Evolutionary conservation across 2,888 invertebrate genomes (phyloP), one percentile per base, ranked within the genome.

Genomic region (Drosophila peninsularis): DNA sequence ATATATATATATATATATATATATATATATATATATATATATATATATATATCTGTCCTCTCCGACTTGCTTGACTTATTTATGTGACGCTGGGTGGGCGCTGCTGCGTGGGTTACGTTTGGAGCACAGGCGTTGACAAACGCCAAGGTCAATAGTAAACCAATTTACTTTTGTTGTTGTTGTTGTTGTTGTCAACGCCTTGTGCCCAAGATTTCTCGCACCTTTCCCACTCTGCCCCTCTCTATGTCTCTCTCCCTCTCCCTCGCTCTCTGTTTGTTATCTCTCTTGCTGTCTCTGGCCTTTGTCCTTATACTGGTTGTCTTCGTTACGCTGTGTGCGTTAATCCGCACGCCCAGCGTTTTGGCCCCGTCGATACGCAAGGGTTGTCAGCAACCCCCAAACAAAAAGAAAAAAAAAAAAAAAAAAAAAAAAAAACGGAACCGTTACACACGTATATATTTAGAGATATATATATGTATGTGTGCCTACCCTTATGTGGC

Each of bases 121-220:
- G 39, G n/a, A 37, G 57, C 50, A 63, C 39, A 50, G 78, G 66
- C 81, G 78, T 80, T 80, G 78, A 78, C 78, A 71, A 75, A 49
- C 45, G 71, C 68, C 80, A 80, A 82, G 82, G 80, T 80, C 82
- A 80, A 80, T 77, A 74, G 80, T 80, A 68, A 77, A 75, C 73
- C 75, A 81, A 77, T 80, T 77, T 77, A 53, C 37, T 65, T n/a
- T 44, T 27, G 13, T 30, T 65, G 63, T 66, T 24, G 24, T 24
- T 24, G 24, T 24, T 24, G 24, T 24, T 67, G 67, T 73, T 75
- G 74, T 75, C 75, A 78, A 42, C 75, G 78, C 63, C 67, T 77
- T 66, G 61, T 9, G 67, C 56, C 50, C 65, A 75, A 67, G 55
- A 57, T 50, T 61, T 41, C 34, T 30, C 1, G n/a, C 39, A 17